Percentiles rank a stretch among this genome's conserved stretches.
These are phyloP conservation scores for Neoniphon sammara DNA, from an alignment of 2,797 vertebrate genomes.

Conservation along the genomic window DNA sequence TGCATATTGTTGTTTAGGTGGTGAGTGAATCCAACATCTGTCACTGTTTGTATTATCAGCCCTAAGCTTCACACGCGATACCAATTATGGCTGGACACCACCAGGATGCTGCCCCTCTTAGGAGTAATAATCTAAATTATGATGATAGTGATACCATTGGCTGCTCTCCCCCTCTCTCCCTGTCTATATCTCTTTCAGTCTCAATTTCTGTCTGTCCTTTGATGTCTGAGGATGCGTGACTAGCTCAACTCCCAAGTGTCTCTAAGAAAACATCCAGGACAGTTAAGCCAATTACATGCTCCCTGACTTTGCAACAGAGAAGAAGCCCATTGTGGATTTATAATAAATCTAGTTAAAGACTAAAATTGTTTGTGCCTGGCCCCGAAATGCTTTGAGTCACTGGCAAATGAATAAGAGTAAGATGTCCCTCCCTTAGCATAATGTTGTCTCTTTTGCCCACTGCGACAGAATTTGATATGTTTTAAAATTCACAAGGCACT, in stretches of 20 bases:
- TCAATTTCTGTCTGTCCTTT: conserved; percentile 34
- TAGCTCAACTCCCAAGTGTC: conserved; percentile 35
- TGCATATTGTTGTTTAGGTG: conserved; percentile 1
- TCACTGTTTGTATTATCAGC: conserved; percentile 41
- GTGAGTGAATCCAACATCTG: conserved; percentile 16
- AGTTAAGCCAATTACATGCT: conserved; percentile 59
- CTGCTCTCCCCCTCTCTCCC: conserved; percentile 27
- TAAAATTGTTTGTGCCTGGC: conserved; percentile 30
- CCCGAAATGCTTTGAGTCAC: conserved; percentile 31
- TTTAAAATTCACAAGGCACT: neutral
- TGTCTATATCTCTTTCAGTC: conserved; percentile 13
- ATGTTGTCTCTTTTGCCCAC: conserved; percentile 27
- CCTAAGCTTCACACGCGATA: conserved; percentile 35
- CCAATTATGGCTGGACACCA: conserved; percentile 39
- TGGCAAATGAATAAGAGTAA: conserved; percentile 25
- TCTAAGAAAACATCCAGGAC: conserved; percentile 52
- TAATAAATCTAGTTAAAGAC: conserved; percentile 55
- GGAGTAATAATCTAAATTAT: conserved; percentile 45
- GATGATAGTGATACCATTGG: conserved; percentile 41
- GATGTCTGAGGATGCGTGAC: conserved; percentile 40
- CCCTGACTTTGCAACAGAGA: conserved; percentile 48
- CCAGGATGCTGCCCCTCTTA: conserved; percentile 33
- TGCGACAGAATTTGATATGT: conserved; percentile 10
- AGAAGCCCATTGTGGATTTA: conserved; percentile 27
- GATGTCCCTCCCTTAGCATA: conserved; percentile 33